Percentiles rank a stretch among this genome's conserved stretches.
phyloP scores from a whole-genome alignment of 2,797 vertebrate species.

The Taenioides sp. region DNA sequence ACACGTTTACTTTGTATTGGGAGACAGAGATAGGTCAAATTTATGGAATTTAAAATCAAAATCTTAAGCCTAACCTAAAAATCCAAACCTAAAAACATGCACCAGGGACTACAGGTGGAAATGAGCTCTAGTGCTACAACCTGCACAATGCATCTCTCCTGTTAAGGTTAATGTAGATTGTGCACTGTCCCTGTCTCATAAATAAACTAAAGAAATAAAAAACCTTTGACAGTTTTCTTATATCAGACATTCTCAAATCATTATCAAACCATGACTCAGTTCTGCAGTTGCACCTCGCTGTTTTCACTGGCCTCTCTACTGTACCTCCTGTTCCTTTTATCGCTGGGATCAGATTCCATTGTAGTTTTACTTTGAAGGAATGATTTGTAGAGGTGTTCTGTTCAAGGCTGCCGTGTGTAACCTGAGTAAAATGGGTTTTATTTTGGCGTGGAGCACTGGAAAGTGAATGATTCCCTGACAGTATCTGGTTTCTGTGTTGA shows the following conservation, averaged over 20 bases:
- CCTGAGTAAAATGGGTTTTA: not conserved
- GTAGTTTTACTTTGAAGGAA: constrained; percentile 13
- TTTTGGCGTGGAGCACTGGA: constrained; percentile 13
- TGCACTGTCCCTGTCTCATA: no score
- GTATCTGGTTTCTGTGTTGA: constrained; percentile 24
- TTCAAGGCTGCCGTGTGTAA: constrained; percentile 16
- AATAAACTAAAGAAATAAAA: no score
- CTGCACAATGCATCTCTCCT: no score
- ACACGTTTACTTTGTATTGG: no score
- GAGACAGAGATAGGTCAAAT: no score
- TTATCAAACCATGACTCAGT: not conserved
- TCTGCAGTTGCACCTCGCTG: not conserved
- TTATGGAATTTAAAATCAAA: no score
- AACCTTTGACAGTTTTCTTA: not conserved
- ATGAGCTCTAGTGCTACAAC: no score
- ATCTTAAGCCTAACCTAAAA: no score
- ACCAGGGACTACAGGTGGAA: no score
- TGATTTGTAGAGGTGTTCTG: constrained; percentile 17
- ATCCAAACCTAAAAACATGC: no score
- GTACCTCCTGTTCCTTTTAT: not conserved
- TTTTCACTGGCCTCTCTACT: not conserved
- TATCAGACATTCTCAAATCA: not conserved
- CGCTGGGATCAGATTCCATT: not conserved
- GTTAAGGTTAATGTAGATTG: no score
- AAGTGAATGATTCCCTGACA: constrained; percentile 23